Evolutionary conservation across 2,113 vertebrate species (phyloP).

Genomic region (Hyla sarda): DNA sequence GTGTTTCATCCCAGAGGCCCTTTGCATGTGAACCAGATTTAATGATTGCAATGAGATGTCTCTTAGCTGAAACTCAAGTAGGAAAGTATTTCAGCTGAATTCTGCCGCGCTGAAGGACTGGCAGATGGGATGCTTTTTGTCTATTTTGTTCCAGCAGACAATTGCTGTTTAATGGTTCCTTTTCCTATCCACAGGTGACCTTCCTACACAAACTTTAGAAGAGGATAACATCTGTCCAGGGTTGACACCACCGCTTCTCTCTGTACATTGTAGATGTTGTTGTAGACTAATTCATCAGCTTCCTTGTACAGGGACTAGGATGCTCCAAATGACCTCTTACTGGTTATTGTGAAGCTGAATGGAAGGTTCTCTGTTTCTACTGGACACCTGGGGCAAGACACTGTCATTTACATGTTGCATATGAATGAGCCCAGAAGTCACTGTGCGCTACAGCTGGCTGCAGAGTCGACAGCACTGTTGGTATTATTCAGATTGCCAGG

Average conservation of each 20-base stretch:
- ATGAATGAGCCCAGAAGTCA: constrained; percentile 41
- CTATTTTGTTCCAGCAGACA: constrained; percentile 41
- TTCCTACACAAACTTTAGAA: constrained; percentile 45
- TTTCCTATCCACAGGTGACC: constrained; percentile 52
- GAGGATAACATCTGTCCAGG: constrained; percentile 46
- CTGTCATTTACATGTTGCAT: constrained; percentile 13
- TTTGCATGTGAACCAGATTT: constrained; percentile 10
- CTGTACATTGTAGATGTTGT: constrained; percentile 15
- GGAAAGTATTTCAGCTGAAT: constrained; percentile 17
- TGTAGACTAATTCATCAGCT: constrained; percentile 23
- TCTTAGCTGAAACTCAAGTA: neutral
- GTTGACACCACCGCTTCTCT: constrained; percentile 1
- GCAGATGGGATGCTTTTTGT: constrained; percentile 47
- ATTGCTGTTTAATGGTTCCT: constrained; percentile 48
- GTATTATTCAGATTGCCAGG: neutral
- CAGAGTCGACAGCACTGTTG: neutral
- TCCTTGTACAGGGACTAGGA: neutral
- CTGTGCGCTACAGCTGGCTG: neutral
- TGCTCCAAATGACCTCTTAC: constrained; percentile 34
- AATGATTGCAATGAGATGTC: neutral
- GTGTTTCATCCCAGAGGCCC: constrained; percentile 10
- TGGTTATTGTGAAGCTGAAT: neutral
- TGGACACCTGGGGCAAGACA: constrained; percentile 1
- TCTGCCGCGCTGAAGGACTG: constrained; percentile 14
- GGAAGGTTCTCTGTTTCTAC: constrained; percentile 17